Base-by-base conservation (phyloP, 2,888 invertebrate genomes). In the Sesia bembeciformis region DNA sequence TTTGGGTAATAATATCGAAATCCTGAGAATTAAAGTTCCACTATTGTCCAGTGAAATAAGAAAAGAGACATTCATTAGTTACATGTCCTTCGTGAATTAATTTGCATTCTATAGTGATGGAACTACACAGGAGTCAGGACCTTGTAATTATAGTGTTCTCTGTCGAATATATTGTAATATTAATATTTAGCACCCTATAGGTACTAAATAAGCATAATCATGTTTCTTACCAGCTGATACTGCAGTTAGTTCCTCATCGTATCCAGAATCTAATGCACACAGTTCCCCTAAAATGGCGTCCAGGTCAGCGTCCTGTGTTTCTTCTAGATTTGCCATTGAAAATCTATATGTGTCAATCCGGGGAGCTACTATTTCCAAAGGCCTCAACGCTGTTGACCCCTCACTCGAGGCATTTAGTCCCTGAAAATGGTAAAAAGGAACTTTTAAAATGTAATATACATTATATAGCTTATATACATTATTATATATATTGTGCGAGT, bases 261-360 rank as follows among this genome's bases (percentile, higher is more conserved):
- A 92, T 62, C 92, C 91, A 3, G 90, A 90, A 82, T 98, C 98
- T 65, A 99, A 91, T 53, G 98, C 97, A 81, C 97, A 97, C 54
- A 99, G 91, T 80, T 99, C 98, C 46, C 97, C 98, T 58, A 99
- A 92, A 68, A 99, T 98, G 56, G 98, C 98, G 82, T 99, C 98
- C 78, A 99, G 91, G 86, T 99, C 98, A 53, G 97, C 96, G 84
- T 98, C 98, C 77, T 97, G 97, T 39, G 97, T 96, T 84, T 98
- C 98, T 90, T 98, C 97, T 54, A 98, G 91, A 83, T 97, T 98
- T 53, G 97, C 97, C 97, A 97, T 97, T 54, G 97, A 97, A 84
- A 97, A 97, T 70, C 98, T 92, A 84, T 97, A 96, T 58, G 95
- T 94, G 87, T 97, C 97, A 69, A 96, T 96, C 62, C 96, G 85